Conservation (phyloP, 2,888 invertebrate species). For the Sphecodes monilicornis region DNA sequence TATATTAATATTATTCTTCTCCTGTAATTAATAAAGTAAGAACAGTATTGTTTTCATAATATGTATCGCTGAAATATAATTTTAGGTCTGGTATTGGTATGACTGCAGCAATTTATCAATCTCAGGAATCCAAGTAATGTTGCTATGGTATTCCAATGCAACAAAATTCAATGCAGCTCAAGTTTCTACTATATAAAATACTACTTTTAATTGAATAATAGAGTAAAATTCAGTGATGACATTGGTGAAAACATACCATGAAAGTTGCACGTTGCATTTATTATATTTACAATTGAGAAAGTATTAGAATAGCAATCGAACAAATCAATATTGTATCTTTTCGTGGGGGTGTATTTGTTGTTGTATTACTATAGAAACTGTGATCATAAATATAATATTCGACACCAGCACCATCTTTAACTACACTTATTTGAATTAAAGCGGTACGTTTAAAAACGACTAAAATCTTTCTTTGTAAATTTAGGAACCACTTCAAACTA, state of each 20-base stretch:
- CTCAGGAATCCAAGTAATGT: not conserved
- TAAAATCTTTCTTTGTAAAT: not conserved
- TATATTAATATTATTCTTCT: not conserved
- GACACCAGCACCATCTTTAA: conserved; percentile 33
- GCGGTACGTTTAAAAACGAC: not conserved
- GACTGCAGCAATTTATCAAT: conserved; percentile 19
- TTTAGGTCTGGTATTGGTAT: conserved; percentile 30
- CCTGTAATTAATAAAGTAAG: not conserved
- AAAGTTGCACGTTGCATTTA: not conserved
- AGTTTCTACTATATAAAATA: conserved; percentile 1
- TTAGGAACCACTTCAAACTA: not conserved
- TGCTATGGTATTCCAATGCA: not conserved
- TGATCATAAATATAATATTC: not conserved
- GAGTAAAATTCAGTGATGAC: not conserved
- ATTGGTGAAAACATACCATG: not conserved
- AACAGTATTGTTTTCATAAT: not conserved
- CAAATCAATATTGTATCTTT: conserved; percentile 25
- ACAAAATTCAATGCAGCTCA: conserved; percentile 10
- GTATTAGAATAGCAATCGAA: conserved; percentile 4
- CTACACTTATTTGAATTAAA: conserved; percentile 22
- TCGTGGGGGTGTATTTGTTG: conserved; percentile 4
- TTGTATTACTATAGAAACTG: not conserved
- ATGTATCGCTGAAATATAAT: not conserved
- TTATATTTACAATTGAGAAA: not conserved
- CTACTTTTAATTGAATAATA: not conserved